Conservation (phyloP, 2,113 vertebrate species). For the Aptenodytes forsteri region DNA sequence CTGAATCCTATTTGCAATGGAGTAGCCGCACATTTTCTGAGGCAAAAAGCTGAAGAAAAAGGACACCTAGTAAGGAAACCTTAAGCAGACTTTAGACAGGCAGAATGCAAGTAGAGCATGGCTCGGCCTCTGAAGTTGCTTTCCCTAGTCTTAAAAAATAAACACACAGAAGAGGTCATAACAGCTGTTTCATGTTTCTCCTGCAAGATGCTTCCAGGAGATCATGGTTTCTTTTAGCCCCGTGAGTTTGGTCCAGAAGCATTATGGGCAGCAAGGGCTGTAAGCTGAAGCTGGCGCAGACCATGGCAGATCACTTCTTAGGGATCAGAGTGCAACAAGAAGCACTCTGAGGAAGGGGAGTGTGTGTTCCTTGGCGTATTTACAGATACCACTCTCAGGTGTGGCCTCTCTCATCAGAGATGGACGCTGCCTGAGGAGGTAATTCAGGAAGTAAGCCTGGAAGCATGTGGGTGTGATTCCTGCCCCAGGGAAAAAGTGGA, state of each 20-base stretch:
- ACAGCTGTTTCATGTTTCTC: neutral
- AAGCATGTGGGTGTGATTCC: constrained; percentile 42
- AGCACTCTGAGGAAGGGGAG: neutral
- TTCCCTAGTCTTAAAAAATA: neutral
- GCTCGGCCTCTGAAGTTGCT: neutral
- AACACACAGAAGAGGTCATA: neutral
- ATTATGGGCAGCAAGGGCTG: neutral
- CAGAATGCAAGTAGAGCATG: neutral
- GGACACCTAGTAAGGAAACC: neutral
- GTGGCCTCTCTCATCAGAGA: constrained; percentile 35
- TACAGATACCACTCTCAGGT: constrained; percentile 54
- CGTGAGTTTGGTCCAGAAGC: neutral
- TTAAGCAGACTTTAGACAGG: neutral
- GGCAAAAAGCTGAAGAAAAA: neutral
- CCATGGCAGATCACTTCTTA: neutral
- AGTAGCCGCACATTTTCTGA: neutral
- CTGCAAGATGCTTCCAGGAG: neutral
- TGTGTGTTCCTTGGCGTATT: neutral
- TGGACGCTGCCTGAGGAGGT: neutral
- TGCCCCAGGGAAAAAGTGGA: constrained; percentile 23
- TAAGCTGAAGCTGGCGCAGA: neutral
- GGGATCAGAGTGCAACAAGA: neutral
- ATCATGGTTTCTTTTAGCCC: neutral
- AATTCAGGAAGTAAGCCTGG: constrained; percentile 46
- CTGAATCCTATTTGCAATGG: neutral